Evolutionary conservation across 2,797 vertebrate species (phyloP).

Genomic region (Coracias cyanogaster): DNA sequence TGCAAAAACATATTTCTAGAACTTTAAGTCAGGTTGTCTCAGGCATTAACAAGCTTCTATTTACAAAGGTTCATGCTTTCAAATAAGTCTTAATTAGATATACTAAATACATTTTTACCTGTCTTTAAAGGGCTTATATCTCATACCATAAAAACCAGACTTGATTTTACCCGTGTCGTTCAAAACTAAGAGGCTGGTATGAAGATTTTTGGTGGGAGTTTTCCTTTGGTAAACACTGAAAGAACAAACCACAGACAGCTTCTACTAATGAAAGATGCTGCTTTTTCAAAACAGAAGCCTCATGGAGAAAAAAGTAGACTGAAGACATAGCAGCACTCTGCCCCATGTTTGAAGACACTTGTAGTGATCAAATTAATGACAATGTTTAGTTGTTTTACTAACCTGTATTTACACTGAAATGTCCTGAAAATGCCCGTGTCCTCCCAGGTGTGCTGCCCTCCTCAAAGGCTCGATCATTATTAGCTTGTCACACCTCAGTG

Average conservation of each 20-base stretch:
- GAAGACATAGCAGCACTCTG: background rate
- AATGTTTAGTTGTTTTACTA: conserved; percentile 1
- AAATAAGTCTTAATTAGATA: background rate
- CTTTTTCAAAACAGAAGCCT: background rate
- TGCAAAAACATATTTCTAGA: background rate
- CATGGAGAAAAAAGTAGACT: background rate
- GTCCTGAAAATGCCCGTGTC: background rate
- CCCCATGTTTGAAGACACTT: background rate
- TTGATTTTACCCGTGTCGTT: background rate
- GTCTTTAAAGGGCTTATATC: background rate
- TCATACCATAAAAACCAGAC: background rate
- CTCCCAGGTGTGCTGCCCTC: background rate
- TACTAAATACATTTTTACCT: background rate
- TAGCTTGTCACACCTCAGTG: background rate
- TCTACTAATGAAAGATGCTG: background rate
- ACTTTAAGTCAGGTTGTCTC: background rate
- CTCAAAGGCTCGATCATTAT: background rate
- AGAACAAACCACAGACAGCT: background rate
- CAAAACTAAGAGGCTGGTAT: background rate
- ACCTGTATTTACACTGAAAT: background rate
- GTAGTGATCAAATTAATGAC: background rate
- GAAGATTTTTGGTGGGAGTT: background rate
- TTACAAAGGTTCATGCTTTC: background rate
- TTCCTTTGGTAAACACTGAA: background rate
- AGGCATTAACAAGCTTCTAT: background rate